These are phyloP conservation scores for Lamprotornis superbus DNA, from an alignment of 2,113 vertebrate species.

Conservation along the genomic window DNA sequence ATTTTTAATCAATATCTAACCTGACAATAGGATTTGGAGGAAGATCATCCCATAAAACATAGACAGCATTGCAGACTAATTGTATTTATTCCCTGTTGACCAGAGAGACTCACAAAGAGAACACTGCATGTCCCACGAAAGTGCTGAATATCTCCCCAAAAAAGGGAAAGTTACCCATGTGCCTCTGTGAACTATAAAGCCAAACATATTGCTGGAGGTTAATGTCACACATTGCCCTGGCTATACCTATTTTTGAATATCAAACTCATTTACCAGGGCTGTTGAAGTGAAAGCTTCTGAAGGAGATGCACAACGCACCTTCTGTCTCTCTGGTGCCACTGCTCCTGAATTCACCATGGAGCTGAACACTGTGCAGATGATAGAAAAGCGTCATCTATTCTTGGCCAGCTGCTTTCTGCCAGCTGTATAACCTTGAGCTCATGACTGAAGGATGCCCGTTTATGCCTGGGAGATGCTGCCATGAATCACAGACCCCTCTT, in stretches of 20 bases:
- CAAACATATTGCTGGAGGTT: not conserved
- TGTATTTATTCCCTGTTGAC: not conserved
- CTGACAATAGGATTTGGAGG: not conserved
- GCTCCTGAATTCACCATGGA: not conserved
- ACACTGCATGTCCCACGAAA: not conserved
- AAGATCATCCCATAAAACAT: not conserved
- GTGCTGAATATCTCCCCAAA: not conserved
- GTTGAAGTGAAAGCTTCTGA: not conserved
- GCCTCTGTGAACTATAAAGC: not conserved
- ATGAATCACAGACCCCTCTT: slow-evolving; percentile 12
- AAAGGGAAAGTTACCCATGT: not conserved
- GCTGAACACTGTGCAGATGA: not conserved
- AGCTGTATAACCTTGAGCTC: slow-evolving; percentile 1
- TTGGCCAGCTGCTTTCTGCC: not conserved
- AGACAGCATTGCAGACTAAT: not conserved
- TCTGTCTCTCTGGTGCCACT: not conserved
- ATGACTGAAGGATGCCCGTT: slow-evolving; percentile 11
- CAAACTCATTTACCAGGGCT: not conserved
- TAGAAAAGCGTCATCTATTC: not conserved
- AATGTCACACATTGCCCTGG: not conserved
- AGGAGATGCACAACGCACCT: not conserved
- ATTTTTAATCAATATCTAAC: not conserved
- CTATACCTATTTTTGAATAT: not conserved
- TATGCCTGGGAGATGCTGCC: not conserved
- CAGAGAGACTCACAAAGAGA: not conserved